phyloP scores from a whole-genome alignment of 2,113 vertebrate species.

The Siphamia tubifer region DNA sequence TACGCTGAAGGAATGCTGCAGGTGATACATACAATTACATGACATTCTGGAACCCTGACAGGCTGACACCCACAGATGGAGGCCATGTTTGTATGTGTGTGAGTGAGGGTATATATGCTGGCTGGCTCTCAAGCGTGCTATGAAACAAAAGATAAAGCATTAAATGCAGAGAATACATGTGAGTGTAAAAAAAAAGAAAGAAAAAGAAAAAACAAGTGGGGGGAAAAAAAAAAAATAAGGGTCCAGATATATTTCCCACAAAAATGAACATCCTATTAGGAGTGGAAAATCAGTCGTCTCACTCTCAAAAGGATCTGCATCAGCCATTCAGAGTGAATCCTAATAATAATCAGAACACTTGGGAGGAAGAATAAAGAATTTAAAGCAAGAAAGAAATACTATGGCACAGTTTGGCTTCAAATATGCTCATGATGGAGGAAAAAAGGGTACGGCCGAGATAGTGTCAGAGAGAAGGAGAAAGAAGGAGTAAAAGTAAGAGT shows the following conservation, averaged over 20 bases:
- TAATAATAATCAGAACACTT: constrained; percentile 85
- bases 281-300: constrained; percentile 90
- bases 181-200: not conserved
- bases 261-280: constrained; percentile 90
- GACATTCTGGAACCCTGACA: constrained; percentile 64
- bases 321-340: constrained; percentile 87
- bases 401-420: constrained; percentile 86
- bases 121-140: not conserved
- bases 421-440: constrained; percentile 78
- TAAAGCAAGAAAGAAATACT: constrained; percentile 66
- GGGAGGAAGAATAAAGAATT: constrained; percentile 72
- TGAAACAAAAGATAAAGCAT: constrained; percentile 11
- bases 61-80: constrained; percentile 55
- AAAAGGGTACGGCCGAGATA: constrained; percentile 48
- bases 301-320: constrained; percentile 84
- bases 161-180: constrained; percentile 18
- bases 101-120: not conserved
- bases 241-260: constrained; percentile 77
- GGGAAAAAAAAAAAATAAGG: constrained; percentile 25
- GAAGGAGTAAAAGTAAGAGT: constrained; percentile 77
- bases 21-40: constrained; percentile 72
- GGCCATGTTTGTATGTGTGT: constrained; percentile 31
- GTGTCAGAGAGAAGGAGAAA: constrained; percentile 50
- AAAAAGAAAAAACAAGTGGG: not conserved
- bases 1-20: constrained; percentile 70